These are phyloP conservation scores for Cabera pusaria DNA, from an alignment of 2,888 invertebrate species.

Conservation along the genomic window DNA sequence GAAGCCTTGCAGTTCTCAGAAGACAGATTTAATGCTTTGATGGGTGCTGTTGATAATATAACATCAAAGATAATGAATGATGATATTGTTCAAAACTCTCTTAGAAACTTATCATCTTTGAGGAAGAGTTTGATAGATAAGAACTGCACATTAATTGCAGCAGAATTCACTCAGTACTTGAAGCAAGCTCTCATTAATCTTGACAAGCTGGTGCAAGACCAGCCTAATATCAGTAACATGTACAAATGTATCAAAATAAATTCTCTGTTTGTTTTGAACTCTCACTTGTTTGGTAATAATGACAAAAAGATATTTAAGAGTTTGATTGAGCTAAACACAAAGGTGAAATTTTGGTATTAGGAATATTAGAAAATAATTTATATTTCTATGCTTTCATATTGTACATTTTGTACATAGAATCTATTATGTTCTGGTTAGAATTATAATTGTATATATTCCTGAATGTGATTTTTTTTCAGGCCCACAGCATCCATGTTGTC, in stretches of 20 bases:
- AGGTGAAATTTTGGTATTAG: slow-evolving; percentile 79
- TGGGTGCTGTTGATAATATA: slow-evolving; percentile 87
- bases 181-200: slow-evolving; percentile 84
- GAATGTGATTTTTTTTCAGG: slow-evolving; percentile 78
- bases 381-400: too few relatives aligned
- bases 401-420: too few relatives aligned
- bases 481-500: slow-evolving; percentile 90
- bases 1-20: slow-evolving; percentile 83
- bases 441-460: too few relatives aligned
- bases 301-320: slow-evolving; percentile 90
- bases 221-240: slow-evolving; percentile 77
- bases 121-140: slow-evolving; percentile 72
- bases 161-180: slow-evolving; percentile 87
- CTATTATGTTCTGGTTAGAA: too few relatives aligned
- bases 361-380: too few relatives aligned
- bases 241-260: slow-evolving; percentile 87
- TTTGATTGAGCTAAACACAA: slow-evolving; percentile 89
- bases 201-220: slow-evolving; percentile 80
- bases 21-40: slow-evolving; percentile 86
- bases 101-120: slow-evolving; percentile 68
- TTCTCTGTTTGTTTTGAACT: slow-evolving; percentile 86
- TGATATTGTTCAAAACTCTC: slow-evolving; percentile 85
- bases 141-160: slow-evolving; percentile 64
- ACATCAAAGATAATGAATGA: slow-evolving; percentile 87
- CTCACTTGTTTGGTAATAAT: slow-evolving; percentile 88